These are phyloP conservation scores for Notodonta dromedarius DNA, from an alignment of 2,888 invertebrate genomes.

Conservation along the genomic window DNA sequence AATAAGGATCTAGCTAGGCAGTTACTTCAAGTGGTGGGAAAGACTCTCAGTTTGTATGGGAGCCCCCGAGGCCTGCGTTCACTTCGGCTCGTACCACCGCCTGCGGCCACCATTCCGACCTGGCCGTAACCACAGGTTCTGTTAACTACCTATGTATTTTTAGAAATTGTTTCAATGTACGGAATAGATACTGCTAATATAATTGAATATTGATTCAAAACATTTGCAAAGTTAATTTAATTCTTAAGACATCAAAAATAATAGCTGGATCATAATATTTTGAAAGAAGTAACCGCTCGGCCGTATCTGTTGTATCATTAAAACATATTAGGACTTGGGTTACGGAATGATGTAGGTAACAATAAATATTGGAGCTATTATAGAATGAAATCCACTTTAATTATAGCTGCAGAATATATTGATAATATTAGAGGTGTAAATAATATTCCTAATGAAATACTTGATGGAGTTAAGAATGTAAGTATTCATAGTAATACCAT, in stretches of 20 bases:
- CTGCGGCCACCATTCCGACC: constrained; percentile 61
- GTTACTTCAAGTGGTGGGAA: constrained; percentile 72
- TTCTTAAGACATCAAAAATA: not conserved
- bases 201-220: not conserved
- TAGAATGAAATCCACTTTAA: not conserved
- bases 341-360: not conserved
- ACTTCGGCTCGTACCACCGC: constrained; percentile 64
- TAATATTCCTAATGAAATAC: not conserved
- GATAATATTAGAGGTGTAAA: not conserved
- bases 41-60: constrained; percentile 56
- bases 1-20: constrained; percentile 39
- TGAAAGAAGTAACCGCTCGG: not conserved
- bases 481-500: not conserved
- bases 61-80: constrained; percentile 70
- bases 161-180: constrained; percentile 13
- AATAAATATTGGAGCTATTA: not conserved
- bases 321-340: not conserved
- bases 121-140: constrained; percentile 63
- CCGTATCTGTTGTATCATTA: not conserved
- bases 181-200: not conserved
- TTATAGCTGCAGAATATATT: not conserved
- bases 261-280: not conserved
- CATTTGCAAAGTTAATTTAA: not conserved
- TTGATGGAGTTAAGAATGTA: not conserved
- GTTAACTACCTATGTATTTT: constrained; percentile 29